A percentile compares a stretch with the other conserved stretches of the same genome.
These are phyloP conservation scores for Parazoanthus swiftii DNA, from an alignment of 92 coral and sea anemone species.

Conservation along the genomic window DNA sequence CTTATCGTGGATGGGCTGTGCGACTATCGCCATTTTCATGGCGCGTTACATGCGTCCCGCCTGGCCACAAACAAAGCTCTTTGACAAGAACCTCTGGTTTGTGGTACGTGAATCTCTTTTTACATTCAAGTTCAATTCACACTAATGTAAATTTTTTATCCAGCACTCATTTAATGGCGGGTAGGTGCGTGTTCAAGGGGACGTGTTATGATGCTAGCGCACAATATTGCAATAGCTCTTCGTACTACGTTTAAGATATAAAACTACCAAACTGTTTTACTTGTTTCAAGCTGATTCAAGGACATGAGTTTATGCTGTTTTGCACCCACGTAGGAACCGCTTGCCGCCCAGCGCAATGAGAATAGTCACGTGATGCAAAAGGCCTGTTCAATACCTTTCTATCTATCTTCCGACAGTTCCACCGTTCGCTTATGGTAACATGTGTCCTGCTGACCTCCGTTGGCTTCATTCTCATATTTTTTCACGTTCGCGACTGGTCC, in stretches of 20 bases:
- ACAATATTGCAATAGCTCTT: neutral
- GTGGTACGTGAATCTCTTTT: constrained; percentile 46
- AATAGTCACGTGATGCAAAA: too few relatives aligned
- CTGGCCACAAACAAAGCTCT: constrained; percentile 62
- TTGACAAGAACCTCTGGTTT: constrained; percentile 74
- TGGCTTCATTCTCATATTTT: constrained; percentile 58
- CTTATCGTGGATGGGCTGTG: constrained; percentile 77
- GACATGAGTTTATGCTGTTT: too few relatives aligned
- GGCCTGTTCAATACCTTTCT: too few relatives aligned
- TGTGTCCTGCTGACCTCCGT: constrained; percentile 54
- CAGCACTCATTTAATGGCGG: too few relatives aligned
- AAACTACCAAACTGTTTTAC: too few relatives aligned
- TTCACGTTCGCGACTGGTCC: constrained; percentile 67
- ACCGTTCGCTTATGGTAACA: constrained; percentile 58
- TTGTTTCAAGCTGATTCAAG: too few relatives aligned
- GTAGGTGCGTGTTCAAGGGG: neutral
- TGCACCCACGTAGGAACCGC: too few relatives aligned
- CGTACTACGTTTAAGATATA: neutral
- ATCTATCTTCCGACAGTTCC: constrained; percentile 47
- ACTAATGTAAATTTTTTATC: neutral
- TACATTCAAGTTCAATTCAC: neutral
- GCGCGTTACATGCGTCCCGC: constrained; percentile 79
- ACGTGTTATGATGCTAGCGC: neutral
- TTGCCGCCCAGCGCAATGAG: too few relatives aligned
- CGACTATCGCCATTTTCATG: constrained; percentile 75